phyloP scores from a whole-genome alignment of 2,113 vertebrate species.

The Hippocampus mohnikei region DNA sequence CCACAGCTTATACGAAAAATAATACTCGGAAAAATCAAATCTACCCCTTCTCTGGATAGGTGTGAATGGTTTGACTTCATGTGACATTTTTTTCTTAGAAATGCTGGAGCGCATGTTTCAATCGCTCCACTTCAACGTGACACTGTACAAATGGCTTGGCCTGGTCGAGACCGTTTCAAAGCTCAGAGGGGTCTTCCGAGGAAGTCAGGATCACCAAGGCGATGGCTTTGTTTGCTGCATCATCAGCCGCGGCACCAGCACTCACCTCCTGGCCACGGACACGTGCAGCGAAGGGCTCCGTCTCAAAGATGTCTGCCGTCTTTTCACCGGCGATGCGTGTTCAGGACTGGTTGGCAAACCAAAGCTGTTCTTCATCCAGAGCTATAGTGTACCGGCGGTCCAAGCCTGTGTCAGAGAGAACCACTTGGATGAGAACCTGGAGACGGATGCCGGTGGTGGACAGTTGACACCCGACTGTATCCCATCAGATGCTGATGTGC shows the following conservation, averaged over 20 bases:
- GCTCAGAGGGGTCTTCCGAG: slow-evolving; percentile 51
- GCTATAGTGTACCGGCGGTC: slow-evolving; percentile 62
- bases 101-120: slow-evolving; percentile 74
- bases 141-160: slow-evolving; percentile 51
- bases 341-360: slow-evolving; percentile 83
- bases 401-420: neutral
- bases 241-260: slow-evolving; percentile 77
- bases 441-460: slow-evolving; percentile 68
- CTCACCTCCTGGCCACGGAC: slow-evolving; percentile 77
- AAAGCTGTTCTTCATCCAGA: slow-evolving; percentile 92
- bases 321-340: slow-evolving; percentile 76
- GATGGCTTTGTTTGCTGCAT: slow-evolving; percentile 83
- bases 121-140: slow-evolving; percentile 73
- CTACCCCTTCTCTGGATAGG: too few relatives aligned
- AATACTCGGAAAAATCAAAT: too few relatives aligned
- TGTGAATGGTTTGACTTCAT: too few relatives aligned
- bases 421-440: slow-evolving; percentile 52
- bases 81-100: slow-evolving; percentile 57
- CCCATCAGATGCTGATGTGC: slow-evolving; percentile 81
- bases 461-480: slow-evolving; percentile 22
- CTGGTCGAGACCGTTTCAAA: slow-evolving; percentile 14
- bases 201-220: slow-evolving; percentile 51
- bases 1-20: too few relatives aligned
- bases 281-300: slow-evolving; percentile 48
- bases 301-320: slow-evolving; percentile 67